Percentiles rank a stretch among this genome's conserved stretches.
These are phyloP conservation scores for Mobula hypostoma DNA, from an alignment of 2,113 vertebrate genomes.

Conservation along the genomic window DNA sequence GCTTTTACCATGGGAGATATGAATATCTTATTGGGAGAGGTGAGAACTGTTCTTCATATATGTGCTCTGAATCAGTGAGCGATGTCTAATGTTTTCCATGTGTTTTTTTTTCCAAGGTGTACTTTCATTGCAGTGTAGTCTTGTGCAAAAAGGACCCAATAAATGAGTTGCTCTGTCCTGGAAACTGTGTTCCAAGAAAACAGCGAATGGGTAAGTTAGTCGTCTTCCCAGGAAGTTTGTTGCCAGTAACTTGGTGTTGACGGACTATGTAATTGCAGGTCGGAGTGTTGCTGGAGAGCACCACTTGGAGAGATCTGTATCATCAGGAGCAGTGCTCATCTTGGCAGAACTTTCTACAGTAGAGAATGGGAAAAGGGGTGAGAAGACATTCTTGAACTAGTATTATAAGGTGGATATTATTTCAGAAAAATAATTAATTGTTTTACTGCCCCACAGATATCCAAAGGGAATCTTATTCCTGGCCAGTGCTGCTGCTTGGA, in stretches of 20 bases:
- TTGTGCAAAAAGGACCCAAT: constrained; percentile 45
- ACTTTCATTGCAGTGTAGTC: constrained; percentile 52
- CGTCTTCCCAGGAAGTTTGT: too few relatives aligned
- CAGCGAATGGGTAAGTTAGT: constrained; percentile 46
- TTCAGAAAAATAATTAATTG: background rate
- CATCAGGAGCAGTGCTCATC: constrained; percentile 48
- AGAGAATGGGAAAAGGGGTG: background rate
- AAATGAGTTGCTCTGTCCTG: constrained; percentile 41
- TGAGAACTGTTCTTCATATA: constrained; percentile 34
- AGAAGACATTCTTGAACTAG: background rate
- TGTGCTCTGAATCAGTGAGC: too few relatives aligned
- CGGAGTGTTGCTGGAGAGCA: constrained; percentile 23
- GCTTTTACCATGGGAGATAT: constrained; percentile 44
- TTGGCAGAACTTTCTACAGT: background rate
- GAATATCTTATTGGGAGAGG: constrained; percentile 42
- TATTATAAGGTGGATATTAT: background rate
- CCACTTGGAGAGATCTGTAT: constrained; percentile 32
- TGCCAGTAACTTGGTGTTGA: background rate
- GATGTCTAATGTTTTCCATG: background rate
- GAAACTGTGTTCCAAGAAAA: constrained; percentile 45
- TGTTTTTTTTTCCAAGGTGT: constrained; percentile 44
- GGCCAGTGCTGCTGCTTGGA: background rate
- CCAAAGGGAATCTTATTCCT: background rate
- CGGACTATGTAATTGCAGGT: constrained; percentile 41
- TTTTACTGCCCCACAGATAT: background rate